Conservation (phyloP, 1,140 invertebrate genomes). For the Doryteuthis pealeii region DNA sequence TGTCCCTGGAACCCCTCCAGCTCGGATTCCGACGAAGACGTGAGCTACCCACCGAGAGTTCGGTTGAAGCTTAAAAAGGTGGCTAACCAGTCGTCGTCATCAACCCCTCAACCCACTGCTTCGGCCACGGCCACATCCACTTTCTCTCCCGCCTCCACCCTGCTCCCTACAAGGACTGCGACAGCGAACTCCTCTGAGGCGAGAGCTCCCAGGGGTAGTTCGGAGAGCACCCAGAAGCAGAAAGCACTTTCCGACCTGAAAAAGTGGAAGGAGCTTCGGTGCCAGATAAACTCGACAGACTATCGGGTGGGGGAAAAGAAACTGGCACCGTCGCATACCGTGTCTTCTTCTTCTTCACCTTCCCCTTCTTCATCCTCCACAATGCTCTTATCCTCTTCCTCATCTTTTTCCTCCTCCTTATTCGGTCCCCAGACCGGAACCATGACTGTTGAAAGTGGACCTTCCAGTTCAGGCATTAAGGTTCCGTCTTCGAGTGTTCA, state of each 20-base stretch:
- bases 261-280: slow-evolving; percentile 36
- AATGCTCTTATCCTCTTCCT: background rate
- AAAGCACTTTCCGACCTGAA: slow-evolving; percentile 31
- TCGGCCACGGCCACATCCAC: background rate
- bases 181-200: background rate
- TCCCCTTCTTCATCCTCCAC: background rate
- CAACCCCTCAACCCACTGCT: background rate
- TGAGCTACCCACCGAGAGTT: background rate
- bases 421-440: background rate
- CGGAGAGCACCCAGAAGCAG: slow-evolving; percentile 19
- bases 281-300: slow-evolving; percentile 18
- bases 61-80: slow-evolving; percentile 17
- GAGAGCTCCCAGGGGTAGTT: too few relatives aligned
- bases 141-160: too few relatives aligned
- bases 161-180: background rate
- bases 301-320: slow-evolving; percentile 4
- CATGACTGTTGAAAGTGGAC: background rate
- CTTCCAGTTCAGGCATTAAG: background rate
- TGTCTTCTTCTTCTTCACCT: background rate
- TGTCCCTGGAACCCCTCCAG: slow-evolving; percentile 1
- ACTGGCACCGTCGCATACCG: background rate
- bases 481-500: background rate
- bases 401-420: background rate
- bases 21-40: background rate
- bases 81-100: slow-evolving; percentile 13